Evolutionary conservation across 1,140 invertebrate genomes (phyloP).

Genomic region (Pantala flavescens): DNA sequence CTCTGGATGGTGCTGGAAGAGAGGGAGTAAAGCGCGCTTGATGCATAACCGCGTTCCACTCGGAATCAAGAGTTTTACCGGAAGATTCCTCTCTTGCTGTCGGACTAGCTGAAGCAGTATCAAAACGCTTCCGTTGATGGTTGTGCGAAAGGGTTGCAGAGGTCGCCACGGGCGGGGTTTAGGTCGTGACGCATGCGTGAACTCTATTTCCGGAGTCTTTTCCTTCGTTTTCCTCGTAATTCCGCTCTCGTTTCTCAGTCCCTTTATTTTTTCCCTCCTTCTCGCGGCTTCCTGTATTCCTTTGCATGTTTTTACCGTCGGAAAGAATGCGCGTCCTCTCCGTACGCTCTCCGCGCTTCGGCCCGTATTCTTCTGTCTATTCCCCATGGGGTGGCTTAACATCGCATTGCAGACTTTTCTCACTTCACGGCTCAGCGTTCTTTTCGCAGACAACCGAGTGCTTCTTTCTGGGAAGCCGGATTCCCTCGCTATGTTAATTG

Average conservation of each 20-base stretch:
- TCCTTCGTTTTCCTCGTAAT: background rate
- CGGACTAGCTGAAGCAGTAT: background rate
- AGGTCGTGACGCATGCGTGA: slow-evolving; percentile 1
- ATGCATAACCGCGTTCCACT: background rate
- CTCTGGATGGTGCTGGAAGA: background rate
- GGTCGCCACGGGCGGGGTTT: background rate
- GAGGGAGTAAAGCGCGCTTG: background rate
- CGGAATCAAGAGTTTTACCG: background rate
- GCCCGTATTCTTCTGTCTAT: background rate
- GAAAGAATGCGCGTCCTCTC: background rate
- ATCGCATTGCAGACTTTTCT: background rate
- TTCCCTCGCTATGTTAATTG: background rate
- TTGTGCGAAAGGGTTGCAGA: background rate
- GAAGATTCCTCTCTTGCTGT: background rate
- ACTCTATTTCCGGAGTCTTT: background rate
- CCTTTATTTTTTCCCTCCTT: background rate
- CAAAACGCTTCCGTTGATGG: background rate
- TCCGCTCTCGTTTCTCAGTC: background rate
- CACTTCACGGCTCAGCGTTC: background rate
- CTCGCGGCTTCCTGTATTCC: background rate
- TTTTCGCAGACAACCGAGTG: background rate
- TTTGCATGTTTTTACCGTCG: slow-evolving; percentile 1
- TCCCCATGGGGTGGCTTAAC: background rate
- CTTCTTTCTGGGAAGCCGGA: background rate
- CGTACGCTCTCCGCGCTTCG: background rate